phyloP scores from a whole-genome alignment of 2,113 vertebrate genomes.

The Eudyptes chrysolophus region DNA sequence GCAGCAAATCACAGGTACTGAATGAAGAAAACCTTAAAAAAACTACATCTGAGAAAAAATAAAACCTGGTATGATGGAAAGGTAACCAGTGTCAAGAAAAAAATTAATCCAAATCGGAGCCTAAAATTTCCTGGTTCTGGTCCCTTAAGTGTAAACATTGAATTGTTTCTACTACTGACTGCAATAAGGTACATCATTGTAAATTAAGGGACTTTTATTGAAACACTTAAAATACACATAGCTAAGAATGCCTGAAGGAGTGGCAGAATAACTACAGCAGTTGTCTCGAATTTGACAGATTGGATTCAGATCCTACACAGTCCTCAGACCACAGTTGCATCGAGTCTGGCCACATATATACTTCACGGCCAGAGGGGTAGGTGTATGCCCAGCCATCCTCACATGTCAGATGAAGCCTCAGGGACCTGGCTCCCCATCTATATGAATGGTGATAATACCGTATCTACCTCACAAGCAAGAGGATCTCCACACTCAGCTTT shows the following conservation, averaged over 20 bases:
- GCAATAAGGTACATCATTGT: neutral
- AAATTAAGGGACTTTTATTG: neutral
- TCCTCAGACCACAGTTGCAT: neutral
- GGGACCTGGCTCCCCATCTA: neutral
- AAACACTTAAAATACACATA: neutral
- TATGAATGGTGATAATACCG: neutral
- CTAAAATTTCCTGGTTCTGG: neutral
- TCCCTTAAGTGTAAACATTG: neutral
- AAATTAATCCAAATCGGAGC: neutral
- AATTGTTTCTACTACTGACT: neutral
- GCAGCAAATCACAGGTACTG: neutral
- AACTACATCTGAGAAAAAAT: neutral
- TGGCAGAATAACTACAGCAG: neutral
- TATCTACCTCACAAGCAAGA: neutral
- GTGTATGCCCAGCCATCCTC: no score
- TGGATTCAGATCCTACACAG: neutral
- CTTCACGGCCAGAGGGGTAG: fast-evolving
- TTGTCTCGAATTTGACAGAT: neutral
- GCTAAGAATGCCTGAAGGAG: neutral
- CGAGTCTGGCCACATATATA: neutral
- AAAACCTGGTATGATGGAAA: neutral
- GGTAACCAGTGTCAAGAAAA: neutral
- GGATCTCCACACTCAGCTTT: neutral
- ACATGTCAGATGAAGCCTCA: neutral
- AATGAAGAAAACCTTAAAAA: neutral